Percentiles rank a stretch among this genome's conserved stretches.
Conservation (phyloP, 2,888 invertebrate genomes). For the Asteroscopus sphinx region DNA sequence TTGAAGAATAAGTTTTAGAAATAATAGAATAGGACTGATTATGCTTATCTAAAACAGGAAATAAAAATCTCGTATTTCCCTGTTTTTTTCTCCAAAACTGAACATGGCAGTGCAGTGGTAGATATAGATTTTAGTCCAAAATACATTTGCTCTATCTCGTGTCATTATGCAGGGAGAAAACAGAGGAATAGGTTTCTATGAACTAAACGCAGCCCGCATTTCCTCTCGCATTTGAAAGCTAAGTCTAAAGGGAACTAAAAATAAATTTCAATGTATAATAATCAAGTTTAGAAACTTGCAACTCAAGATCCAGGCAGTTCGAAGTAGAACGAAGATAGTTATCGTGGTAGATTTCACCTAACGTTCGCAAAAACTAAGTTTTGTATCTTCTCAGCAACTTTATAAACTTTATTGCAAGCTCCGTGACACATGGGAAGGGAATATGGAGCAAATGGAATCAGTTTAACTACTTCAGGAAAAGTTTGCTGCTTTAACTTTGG, state of each 20-base stretch:
- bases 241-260: constrained; percentile 11
- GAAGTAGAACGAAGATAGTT: constrained; percentile 25
- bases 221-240: too few species aligned
- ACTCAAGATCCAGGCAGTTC: constrained; percentile 33
- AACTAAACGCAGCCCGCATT: too few species aligned
- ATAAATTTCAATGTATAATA: constrained; percentile 43
- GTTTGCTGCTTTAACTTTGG: background rate
- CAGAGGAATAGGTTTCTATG: too few species aligned
- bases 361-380: constrained; percentile 26
- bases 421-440: background rate
- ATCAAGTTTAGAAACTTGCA: constrained; percentile 56
- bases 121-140: too few species aligned
- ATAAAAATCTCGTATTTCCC: too few species aligned
- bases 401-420: constrained; percentile 21
- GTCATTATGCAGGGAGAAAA: too few species aligned
- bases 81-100: too few species aligned
- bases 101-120: too few species aligned
- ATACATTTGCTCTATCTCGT: too few species aligned
- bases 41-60: too few species aligned
- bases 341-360: constrained; percentile 44
- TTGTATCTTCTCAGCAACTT: constrained; percentile 19
- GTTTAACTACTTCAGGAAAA: constrained; percentile 9
- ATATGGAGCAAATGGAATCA: constrained; percentile 12
- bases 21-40: too few species aligned
- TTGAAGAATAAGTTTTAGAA: too few species aligned